Evolutionary conservation across 2,113 vertebrate genomes (phyloP).

Genomic region (Pithys albifrons): DNA sequence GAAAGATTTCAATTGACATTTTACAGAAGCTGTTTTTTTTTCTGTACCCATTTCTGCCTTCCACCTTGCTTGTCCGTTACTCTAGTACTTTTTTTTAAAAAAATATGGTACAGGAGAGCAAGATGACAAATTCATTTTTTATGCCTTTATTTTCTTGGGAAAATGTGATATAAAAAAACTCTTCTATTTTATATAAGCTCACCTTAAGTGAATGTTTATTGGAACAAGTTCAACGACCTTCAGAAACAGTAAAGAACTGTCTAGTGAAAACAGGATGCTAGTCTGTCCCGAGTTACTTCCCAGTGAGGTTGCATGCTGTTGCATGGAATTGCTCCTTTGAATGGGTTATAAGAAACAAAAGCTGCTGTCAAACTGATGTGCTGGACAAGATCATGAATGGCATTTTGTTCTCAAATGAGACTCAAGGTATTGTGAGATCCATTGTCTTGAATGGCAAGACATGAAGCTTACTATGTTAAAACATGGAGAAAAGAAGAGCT

Average conservation of each 20-base stretch:
- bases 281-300: not conserved
- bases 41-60: not conserved
- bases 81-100: not conserved
- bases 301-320: not conserved
- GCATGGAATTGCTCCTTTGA: not conserved
- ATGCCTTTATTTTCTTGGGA: not conserved
- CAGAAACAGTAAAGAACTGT: not conserved
- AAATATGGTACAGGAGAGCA: not conserved
- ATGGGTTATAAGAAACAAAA: not conserved
- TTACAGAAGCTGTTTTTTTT: not conserved
- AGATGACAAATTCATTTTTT: not conserved
- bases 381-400: not conserved
- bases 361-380: fast-evolving
- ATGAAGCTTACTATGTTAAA: not conserved
- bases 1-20: not conserved
- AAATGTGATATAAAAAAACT: not conserved
- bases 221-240: not conserved
- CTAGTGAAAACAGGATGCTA: not conserved
- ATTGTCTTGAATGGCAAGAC: not conserved
- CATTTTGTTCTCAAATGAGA: not conserved
- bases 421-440: not conserved
- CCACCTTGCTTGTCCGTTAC: not conserved
- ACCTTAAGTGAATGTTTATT: not conserved
- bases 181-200: not conserved
- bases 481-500: not conserved